These are phyloP conservation scores for Parelbella ahira DNA, from an alignment of 2,888 invertebrate genomes.

Conservation along the genomic window DNA sequence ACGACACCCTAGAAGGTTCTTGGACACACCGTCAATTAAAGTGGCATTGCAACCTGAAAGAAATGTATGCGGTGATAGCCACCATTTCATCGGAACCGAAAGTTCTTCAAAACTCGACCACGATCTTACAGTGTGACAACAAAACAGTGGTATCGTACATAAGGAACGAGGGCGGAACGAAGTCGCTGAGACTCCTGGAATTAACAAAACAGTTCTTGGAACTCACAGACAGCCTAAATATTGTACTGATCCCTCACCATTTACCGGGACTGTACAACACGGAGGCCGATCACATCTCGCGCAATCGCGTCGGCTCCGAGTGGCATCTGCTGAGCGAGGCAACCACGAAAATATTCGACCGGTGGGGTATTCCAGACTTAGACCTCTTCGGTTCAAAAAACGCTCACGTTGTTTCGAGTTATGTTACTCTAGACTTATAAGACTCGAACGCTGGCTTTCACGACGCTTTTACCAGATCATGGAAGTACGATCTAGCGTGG, in stretches of 20 bases:
- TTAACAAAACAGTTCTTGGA: slow-evolving; percentile 26
- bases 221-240: slow-evolving; percentile 25
- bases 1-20: slow-evolving; percentile 7
- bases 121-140: slow-evolving; percentile 34
- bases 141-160: slow-evolving; percentile 32
- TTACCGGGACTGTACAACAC: slow-evolving; percentile 33
- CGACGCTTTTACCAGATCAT: slow-evolving; percentile 30
- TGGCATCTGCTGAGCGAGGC: slow-evolving; percentile 29
- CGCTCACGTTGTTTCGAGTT: slow-evolving; percentile 29
- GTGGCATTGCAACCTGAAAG: slow-evolving; percentile 30
- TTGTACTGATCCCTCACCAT: slow-evolving; percentile 27
- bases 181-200: slow-evolving; percentile 25
- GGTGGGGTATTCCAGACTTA: slow-evolving; percentile 31
- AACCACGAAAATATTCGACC: slow-evolving; percentile 26
- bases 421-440: slow-evolving; percentile 29
- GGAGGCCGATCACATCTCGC: slow-evolving; percentile 30
- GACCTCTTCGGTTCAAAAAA: slow-evolving; percentile 31
- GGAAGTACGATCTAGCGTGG: slow-evolving; percentile 28
- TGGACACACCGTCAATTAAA: slow-evolving; percentile 18
- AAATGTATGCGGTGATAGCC: slow-evolving; percentile 30
- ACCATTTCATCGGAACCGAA: slow-evolving; percentile 11
- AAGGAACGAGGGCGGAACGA: slow-evolving; percentile 34
- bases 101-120: slow-evolving; percentile 8
- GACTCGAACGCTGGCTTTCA: slow-evolving; percentile 30
- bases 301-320: slow-evolving; percentile 22